These are phyloP conservation scores for Pterostichus madidus DNA, from an alignment of 2,888 invertebrate genomes.

Conservation along the genomic window DNA sequence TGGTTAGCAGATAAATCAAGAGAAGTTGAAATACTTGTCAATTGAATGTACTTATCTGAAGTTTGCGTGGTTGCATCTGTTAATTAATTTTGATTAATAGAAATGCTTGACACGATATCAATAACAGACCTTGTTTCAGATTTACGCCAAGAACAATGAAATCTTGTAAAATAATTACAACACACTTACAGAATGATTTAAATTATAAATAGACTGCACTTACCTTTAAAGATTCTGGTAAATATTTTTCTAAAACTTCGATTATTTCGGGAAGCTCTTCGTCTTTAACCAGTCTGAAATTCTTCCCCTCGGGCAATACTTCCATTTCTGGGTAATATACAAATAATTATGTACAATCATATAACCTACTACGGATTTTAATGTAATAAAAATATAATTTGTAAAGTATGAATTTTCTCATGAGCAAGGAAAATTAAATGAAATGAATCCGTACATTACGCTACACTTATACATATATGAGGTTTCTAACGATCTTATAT, in stretches of 20 bases:
- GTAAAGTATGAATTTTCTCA: neutral
- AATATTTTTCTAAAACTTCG: slow-evolving; percentile 88
- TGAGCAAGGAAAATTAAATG: slow-evolving; percentile 56
- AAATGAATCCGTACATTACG: slow-evolving; percentile 60
- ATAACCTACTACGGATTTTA: neutral
- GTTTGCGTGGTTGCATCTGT: neutral
- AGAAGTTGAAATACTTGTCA: neutral
- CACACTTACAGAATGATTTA: neutral
- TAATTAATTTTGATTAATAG: neutral
- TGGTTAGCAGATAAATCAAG: neutral
- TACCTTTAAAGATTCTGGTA: slow-evolving; percentile 94
- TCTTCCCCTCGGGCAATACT: slow-evolving; percentile 91
- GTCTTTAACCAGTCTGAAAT: slow-evolving; percentile 92
- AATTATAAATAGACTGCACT: slow-evolving; percentile 25
- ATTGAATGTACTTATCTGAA: slow-evolving; percentile 7
- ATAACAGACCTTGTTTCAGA: slow-evolving; percentile 12
- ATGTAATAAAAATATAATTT: slow-evolving; percentile 6
- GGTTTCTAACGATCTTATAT: slow-evolving; percentile 42
- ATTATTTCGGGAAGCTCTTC: slow-evolving; percentile 91
- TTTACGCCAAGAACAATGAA: slow-evolving; percentile 1
- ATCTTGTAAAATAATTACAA: neutral
- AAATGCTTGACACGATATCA: slow-evolving; percentile 20
- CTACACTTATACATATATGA: slow-evolving; percentile 33
- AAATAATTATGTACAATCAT: slow-evolving; percentile 61
- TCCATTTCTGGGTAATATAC: slow-evolving; percentile 86